Base-by-base conservation (phyloP, 1,140 invertebrate genomes). In the Hydropsyche tenuis region DNA sequence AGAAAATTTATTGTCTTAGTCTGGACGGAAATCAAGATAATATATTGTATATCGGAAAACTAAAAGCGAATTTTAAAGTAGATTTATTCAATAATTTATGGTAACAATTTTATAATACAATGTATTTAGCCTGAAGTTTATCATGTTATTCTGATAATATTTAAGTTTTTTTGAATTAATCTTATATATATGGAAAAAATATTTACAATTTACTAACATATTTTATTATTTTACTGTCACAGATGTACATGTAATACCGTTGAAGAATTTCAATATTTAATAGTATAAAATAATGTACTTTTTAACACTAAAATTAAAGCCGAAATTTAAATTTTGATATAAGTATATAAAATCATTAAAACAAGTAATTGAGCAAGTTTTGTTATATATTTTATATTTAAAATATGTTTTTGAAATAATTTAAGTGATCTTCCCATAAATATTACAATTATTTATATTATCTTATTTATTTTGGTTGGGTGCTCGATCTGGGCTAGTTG, bases 11-110 rank as follows among this genome's bases (percentile, higher is more conserved):
- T 77, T 77, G 76, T 77, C 76, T 69, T 74, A 68, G 43, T 42
- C 72, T 77, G 76, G 76, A 77, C 76, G 76, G 76, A 77, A 74
- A 77, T 68, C 63, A 45, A 73, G 69, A 77, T 56, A 69, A 14
- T 48, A 65, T 16, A n/a, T n/a, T n/a, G n/a, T n/a, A 9, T 37
- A 37, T 37, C 30, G 30, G 30, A 65, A 42, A 37, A 62, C n/a
- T 22, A 25, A 22, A 62, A 22, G 6, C 2, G 18, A 37, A 9
- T 62, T 27, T n/a, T 64, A 64, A 64, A 23, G 14, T 37, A 14
- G 11, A 64, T 64, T 30, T 64, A 11, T 51, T 51, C 18, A 5
- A 16, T 9, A 45, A 45, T 45, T 9, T 45, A 45, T 45, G 14
- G 6, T 45, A 45, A n/a, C n/a, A n/a, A n/a, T n/a, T n/a, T 56